Evolutionary conservation across 2,797 vertebrate genomes (phyloP).

Genomic region (Schizopygopsis pylzovi): DNA sequence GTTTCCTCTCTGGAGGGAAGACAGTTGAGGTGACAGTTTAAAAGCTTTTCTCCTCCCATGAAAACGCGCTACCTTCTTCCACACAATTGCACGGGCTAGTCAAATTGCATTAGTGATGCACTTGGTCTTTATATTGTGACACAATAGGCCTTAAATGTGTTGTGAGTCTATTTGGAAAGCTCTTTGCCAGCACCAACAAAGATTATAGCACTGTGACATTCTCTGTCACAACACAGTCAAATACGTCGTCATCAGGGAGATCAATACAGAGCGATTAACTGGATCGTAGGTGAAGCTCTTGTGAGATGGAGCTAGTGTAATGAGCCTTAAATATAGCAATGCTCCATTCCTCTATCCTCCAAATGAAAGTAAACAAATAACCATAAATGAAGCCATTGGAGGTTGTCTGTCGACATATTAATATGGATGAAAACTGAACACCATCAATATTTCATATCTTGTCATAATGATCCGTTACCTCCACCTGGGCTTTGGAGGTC

Average conservation of each 20-base stretch:
- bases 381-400: constrained; percentile 15
- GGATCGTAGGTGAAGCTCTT: constrained; percentile 29
- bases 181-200: constrained; percentile 59
- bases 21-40: constrained; percentile 80
- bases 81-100: constrained; percentile 79
- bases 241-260: constrained; percentile 50
- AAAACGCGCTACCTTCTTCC: constrained; percentile 77
- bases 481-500: constrained; percentile 30
- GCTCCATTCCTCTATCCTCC: background rate
- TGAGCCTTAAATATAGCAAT: constrained; percentile 3
- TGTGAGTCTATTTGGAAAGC: constrained; percentile 64
- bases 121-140: constrained; percentile 69
- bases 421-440: constrained; percentile 27
- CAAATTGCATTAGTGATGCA: constrained; percentile 83
- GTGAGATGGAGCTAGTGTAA: background rate
- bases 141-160: constrained; percentile 70
- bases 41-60: constrained; percentile 78
- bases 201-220: constrained; percentile 64
- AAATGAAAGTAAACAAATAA: constrained; percentile 24
- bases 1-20: constrained; percentile 72
- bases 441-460: constrained; percentile 29
- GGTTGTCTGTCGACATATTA: background rate
- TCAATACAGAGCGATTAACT: constrained; percentile 56
- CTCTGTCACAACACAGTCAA: constrained; percentile 67
- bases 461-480: background rate